Evolutionary conservation across 2,113 vertebrate species (phyloP), one percentile per base, ranked within the genome.

Genomic region (Raja brachyura): DNA sequence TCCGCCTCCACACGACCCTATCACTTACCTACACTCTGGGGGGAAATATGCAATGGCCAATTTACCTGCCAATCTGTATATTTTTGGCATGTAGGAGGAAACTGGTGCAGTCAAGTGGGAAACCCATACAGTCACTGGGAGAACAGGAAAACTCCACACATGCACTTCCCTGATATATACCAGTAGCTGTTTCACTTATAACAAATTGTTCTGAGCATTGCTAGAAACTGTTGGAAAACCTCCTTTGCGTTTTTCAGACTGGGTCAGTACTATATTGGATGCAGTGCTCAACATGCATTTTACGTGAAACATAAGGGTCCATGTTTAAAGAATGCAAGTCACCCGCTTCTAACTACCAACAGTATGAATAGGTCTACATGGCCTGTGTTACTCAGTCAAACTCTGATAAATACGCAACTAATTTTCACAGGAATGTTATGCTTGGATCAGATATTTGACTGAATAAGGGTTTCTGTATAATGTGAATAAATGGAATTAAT

Each of bases 401-500:
- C 88, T 14, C 33, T 11, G 63, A 20, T 90, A 70, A 90, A 90
- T 90, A 90, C 18, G 48, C 70, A 70, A 90, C 31, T 90, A 90
- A 70, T 90, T 48, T 70, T 63, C 18, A 39, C 31, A 22, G 63
- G 31, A 90, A 90, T 90, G 88, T 90, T 90, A 70, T 90, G 66
- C 88, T 90, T 90, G 88, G 88, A 90, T 70, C 88, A 90, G 61
- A 16, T 20, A 33, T 70, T 39, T 68, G 31, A 61, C 33, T 90
- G 31, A 73, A 90, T 9, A 90, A 70, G 88, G 31, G 31, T 31
- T 90, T 70, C 88, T 90, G 66, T 90, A 39, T 90, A 70, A 90
- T 8, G 33, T 70, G 66, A 22, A 18, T 90, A 90, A 70, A 88
- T 88, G 8, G 59, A 88, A 88, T 68, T 70, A 63, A 90, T 39